Percentiles rank a stretch among this genome's conserved stretches.
phyloP scores from a whole-genome alignment of 2,797 vertebrate species.

The Fratercula arctica region DNA sequence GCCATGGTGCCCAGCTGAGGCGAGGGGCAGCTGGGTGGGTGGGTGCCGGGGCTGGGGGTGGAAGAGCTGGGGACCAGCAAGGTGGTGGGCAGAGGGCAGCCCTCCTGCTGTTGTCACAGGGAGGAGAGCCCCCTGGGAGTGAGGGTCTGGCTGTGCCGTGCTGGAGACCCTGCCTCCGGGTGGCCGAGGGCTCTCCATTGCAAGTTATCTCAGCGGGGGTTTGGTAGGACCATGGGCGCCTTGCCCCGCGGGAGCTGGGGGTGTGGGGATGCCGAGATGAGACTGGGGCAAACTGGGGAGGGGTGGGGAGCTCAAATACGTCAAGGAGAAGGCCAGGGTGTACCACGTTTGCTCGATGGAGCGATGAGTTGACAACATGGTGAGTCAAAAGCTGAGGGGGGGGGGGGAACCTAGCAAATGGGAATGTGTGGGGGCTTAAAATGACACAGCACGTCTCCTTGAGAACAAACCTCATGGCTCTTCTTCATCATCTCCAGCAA shows the following conservation, averaged over 20 bases:
- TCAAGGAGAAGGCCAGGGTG: not conserved
- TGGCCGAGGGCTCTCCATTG: not conserved
- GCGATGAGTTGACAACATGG: not conserved
- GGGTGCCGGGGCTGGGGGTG: not conserved
- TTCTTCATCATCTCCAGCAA: not conserved
- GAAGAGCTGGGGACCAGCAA: not conserved
- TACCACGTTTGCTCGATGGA: not conserved
- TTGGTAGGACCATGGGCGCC: too few relatives aligned
- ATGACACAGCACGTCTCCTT: not conserved
- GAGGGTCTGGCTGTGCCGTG: rapidly evolving
- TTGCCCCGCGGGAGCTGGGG: not conserved
- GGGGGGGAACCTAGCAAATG: rapidly evolving
- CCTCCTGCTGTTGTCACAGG: not conserved
- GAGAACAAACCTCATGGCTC: not conserved
- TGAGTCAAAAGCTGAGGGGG: not conserved
- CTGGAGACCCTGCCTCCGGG: not conserved
- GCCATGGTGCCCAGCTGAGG: rapidly evolving
- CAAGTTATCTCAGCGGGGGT: too few relatives aligned
- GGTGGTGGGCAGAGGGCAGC: not conserved
- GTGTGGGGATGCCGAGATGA: not conserved
- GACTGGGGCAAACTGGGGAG: not conserved
- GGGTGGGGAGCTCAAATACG: rapidly evolving
- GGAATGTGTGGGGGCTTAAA: not conserved
- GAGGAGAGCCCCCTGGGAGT: not conserved
- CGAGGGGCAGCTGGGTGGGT: not conserved